These are phyloP conservation scores for Ceyx cyanopectus DNA, from an alignment of 2,113 vertebrate species.

Conservation along the genomic window DNA sequence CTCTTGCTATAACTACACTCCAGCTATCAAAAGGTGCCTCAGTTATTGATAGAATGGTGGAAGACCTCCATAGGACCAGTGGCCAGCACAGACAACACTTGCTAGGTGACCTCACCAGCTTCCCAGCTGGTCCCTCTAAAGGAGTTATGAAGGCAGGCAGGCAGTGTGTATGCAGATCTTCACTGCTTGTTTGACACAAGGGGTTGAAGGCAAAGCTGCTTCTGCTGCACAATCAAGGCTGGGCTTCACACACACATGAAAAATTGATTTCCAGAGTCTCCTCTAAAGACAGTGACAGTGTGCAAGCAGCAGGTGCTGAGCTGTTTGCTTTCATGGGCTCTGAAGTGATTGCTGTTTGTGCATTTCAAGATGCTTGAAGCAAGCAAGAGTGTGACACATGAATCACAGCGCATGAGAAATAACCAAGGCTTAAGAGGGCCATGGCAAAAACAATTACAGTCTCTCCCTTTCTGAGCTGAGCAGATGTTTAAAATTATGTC, in stretches of 20 bases:
- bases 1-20: accelerated
- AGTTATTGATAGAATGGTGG: neutral
- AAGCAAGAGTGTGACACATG: slow-evolving; percentile 4
- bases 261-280: neutral
- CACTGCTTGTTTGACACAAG: neutral
- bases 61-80: neutral
- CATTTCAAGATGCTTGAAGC: slow-evolving; percentile 13
- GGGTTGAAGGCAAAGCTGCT: neutral
- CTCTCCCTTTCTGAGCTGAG: slow-evolving; percentile 38
- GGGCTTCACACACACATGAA: neutral
- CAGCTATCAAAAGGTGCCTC: neutral
- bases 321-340: neutral
- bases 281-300: accelerated
- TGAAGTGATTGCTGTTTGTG: neutral
- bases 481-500: slow-evolving; percentile 71
- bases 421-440: slow-evolving; percentile 7
- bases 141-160: neutral
- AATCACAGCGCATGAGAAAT: neutral
- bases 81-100: accelerated
- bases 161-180: accelerated
- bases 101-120: neutral
- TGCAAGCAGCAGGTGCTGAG: neutral
- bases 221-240: neutral
- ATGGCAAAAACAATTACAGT: slow-evolving; percentile 33
- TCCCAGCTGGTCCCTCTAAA: neutral